These are phyloP conservation scores for Alethe castanea DNA, from an alignment of 2,113 vertebrate genomes.

Conservation along the genomic window DNA sequence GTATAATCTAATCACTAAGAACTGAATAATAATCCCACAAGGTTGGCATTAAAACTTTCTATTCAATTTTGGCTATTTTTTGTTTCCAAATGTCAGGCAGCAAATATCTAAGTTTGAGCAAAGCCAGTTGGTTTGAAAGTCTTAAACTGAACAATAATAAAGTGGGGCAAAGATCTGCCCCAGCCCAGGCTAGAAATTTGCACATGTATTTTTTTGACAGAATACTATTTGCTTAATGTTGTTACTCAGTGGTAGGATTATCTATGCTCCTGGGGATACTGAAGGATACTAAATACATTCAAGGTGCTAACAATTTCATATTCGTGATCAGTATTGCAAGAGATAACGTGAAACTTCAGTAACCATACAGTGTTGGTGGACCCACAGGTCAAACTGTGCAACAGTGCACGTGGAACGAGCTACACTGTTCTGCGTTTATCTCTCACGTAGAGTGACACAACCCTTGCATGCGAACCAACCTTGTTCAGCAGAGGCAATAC, in stretches of 20 bases:
- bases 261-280: conserved; percentile 11
- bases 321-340: neutral
- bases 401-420: neutral
- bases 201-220: neutral
- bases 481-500: conserved; percentile 43
- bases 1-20: conserved; percentile 4
- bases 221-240: conserved; percentile 18
- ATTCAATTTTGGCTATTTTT: conserved; percentile 63
- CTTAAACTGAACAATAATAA: conserved; percentile 54
- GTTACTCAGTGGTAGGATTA: conserved; percentile 50
- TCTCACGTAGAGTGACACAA: neutral
- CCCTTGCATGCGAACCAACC: conserved; percentile 60
- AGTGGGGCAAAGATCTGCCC: conserved; percentile 64
- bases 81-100: conserved; percentile 78
- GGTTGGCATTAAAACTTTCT: conserved; percentile 87
- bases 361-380: neutral
- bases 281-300: conserved; percentile 35
- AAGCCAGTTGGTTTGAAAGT: conserved; percentile 44
- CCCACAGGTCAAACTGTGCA: conserved; percentile 22
- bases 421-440: conserved; percentile 2
- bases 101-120: conserved; percentile 68
- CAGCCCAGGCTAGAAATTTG: conserved; percentile 51
- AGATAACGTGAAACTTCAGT: conserved; percentile 16
- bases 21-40: conserved; percentile 61
- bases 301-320: conserved; percentile 11